Base-by-base conservation (phyloP, 2,888 invertebrate species). In the Sceliomorpha sp. region DNA sequence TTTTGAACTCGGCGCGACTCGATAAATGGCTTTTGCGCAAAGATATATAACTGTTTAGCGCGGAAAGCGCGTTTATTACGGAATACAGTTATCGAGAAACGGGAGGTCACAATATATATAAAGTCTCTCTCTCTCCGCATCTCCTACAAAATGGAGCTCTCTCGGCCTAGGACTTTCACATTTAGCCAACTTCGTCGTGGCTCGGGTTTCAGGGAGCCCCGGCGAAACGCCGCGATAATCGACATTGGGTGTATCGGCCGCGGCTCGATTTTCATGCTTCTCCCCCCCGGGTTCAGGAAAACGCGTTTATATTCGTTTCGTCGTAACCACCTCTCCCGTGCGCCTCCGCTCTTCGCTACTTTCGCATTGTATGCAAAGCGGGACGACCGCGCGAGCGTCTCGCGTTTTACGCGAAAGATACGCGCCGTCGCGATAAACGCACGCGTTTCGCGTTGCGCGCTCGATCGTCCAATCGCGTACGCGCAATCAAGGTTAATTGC, bases 101-200 rank as follows among this genome's bases (percentile, higher is more conserved):
- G 58, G 63, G 63, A 69, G 67, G 67, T 60, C 67, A 56, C 42
- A 69, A 69, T 69, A 63, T 62, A 69, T 69, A 63, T 62, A 69
- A 60, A 20, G 20, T 20, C 20, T 58, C 62, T 63, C 45, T 63
- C 20, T 58, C 62, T 63, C 45, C 58, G 63, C 69, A 58, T 68
- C 62, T 62, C 56, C 42, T 37, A 56, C 47, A 51, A 58, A 62
- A 56, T 39, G 45, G 62, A 44, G 51, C 50, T 17, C 14, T 45
- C 50, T 17, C 13, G 58, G n/a, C n/a, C n/a, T n/a, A 27, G 10
- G 62, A 69, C 69, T 69, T 69, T 69, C 69, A 63, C 69, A 63
- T 69, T 69, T 58, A 63, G 69, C 58, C 58, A 58, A 69, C 68
- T 55, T 67, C 60, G 66, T n/a, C 40, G 51, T 53, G 48, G 59